Evolutionary conservation across 2,797 vertebrate species (phyloP).

Genomic region (Leucoraja ocellata): DNA sequence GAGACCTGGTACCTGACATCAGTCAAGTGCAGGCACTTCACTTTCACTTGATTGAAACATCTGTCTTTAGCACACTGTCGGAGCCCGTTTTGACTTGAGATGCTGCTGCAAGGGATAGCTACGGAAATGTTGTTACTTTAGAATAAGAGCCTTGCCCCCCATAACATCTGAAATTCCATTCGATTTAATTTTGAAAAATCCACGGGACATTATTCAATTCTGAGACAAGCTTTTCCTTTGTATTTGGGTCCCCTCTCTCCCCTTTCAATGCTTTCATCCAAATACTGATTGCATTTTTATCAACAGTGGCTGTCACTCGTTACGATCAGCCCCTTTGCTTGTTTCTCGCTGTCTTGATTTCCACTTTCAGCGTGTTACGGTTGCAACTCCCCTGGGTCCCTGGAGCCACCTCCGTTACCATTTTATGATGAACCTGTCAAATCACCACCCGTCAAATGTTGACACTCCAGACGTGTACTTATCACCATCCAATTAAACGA

Average conservation of each 20-base stretch:
- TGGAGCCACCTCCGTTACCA: background rate
- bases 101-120: background rate
- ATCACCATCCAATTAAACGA: background rate
- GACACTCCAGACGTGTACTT: background rate
- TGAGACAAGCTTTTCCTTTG: background rate
- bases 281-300: background rate
- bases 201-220: background rate
- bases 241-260: background rate
- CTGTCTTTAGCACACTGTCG: constrained; percentile 28
- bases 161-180: background rate
- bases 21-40: constrained; percentile 37
- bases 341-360: background rate
- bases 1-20: background rate
- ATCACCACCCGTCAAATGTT: background rate
- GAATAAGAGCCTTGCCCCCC: background rate
- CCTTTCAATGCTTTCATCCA: background rate
- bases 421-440: constrained; percentile 18
- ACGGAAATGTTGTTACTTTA: background rate
- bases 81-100: background rate
- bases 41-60: constrained; percentile 36
- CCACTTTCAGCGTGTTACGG: background rate
- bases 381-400: background rate
- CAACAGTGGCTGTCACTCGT: background rate
- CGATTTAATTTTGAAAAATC: background rate
- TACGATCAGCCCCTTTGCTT: background rate